A percentile compares a stretch with the other conserved stretches of the same genome.
Conservation (phyloP, 2,888 invertebrate genomes). For the Eurytoma adleriae region DNA sequence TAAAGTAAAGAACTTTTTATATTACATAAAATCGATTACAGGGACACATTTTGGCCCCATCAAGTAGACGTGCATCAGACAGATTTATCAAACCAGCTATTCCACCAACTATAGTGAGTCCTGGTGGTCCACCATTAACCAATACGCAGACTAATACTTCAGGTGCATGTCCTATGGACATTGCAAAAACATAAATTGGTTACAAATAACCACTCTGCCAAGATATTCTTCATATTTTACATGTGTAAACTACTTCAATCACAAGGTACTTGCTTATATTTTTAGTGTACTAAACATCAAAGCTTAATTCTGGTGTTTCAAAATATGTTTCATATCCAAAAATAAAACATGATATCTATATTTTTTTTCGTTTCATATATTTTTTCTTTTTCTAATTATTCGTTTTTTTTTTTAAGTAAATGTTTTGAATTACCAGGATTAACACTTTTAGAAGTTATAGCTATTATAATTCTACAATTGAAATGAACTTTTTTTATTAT, state of each 20-base stretch:
- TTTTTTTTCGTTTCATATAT: neutral
- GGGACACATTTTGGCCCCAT: slow-evolving; percentile 71
- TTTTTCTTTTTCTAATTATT: no score
- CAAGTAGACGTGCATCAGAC: slow-evolving; percentile 84
- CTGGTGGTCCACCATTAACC: slow-evolving; percentile 75
- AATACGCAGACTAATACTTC: slow-evolving; percentile 65
- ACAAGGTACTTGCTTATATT: slow-evolving; percentile 56
- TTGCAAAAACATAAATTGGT: slow-evolving; percentile 73
- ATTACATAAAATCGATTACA: slow-evolving; percentile 55
- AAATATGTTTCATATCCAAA: neutral
- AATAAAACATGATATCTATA: no score
- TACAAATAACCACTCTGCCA: slow-evolving; percentile 57
- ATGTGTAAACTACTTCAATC: slow-evolving; percentile 50
- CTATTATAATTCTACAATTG: slow-evolving; percentile 11
- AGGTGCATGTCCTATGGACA: slow-evolving; percentile 75
- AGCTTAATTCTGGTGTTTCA: slow-evolving; percentile 19
- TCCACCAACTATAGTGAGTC: slow-evolving; percentile 80
- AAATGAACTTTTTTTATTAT: slow-evolving; percentile 7
- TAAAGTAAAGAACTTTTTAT: slow-evolving; percentile 1
- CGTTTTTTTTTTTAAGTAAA: neutral
- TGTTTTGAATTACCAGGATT: slow-evolving; percentile 14
- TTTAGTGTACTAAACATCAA: slow-evolving; percentile 23
- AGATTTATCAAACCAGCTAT: slow-evolving; percentile 92
- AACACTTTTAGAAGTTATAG: slow-evolving; percentile 13
- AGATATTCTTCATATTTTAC: slow-evolving; percentile 62